Evolutionary conservation across 2,797 vertebrate species (phyloP), one percentile per base, ranked within the genome.

Genomic region (Halcyon badia): DNA sequence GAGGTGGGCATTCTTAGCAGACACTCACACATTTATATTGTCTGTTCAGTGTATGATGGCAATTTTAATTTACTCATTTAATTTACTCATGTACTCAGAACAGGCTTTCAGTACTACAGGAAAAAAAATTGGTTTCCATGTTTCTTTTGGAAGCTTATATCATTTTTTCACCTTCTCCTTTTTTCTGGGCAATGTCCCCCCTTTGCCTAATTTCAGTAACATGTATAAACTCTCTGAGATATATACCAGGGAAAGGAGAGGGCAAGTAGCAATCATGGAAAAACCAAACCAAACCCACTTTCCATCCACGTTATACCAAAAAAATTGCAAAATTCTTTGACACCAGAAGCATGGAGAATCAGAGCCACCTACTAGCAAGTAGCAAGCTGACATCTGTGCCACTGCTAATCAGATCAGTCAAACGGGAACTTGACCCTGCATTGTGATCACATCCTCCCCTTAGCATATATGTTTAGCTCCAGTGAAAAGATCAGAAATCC

Each of bases 111-210:
- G 41, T 76, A 92, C 61, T 85, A 56, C 26, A 85, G 71, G 49
- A 79, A 70, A 82, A 82, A 51, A n/a, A 61, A 87, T n/a, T 10
- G 2, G 46, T 73, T 72, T 86, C 70, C 76, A 10, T 97, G 71
- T 95, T 98, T 93, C 95, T 96, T 91, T 94, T 96, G 91, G 94
- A 97, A 83, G 16, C 24, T 78, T 48, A 46, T 52, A 71, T 81
- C 18, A 75, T 46, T 30, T 82, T 93, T 92, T 94, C 84, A 73
- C 86, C 90, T 94, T 68, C 75, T 85, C 80, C 83, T 95, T 89
- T 89, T 82, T 80, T 89, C 77, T 95, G 89, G 94, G 77, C 90
- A 97, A 57, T 25, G 24, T 46, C 56, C 24, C 24, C 65, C 89
- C 84, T 96, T 95, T 91, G 83, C 49, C 93, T 81, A 70, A 94